phyloP scores from a whole-genome alignment of 2,888 invertebrate genomes.

The Mesorhabditis spiculigera region DNA sequence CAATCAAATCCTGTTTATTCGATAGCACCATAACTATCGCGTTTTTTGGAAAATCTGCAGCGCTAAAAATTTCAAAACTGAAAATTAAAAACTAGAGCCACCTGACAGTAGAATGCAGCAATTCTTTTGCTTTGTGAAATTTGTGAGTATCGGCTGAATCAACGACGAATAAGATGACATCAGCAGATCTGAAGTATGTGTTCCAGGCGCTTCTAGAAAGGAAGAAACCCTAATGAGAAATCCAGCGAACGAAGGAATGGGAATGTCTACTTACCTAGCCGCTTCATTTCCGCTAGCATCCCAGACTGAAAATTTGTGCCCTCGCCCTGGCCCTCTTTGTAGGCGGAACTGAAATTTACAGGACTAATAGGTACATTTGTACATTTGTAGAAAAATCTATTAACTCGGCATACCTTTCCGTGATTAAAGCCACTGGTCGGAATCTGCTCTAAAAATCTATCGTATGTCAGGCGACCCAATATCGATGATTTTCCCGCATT shows the following conservation, averaged over 20 bases:
- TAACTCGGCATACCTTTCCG: background rate
- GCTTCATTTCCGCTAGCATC: background rate
- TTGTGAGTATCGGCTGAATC: background rate
- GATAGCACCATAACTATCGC: background rate
- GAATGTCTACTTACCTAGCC: background rate
- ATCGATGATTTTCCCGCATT: background rate
- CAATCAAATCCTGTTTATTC: background rate
- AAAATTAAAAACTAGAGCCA: background rate
- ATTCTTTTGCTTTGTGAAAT: background rate
- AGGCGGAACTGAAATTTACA: background rate
- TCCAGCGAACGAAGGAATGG: no score
- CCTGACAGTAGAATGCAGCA: background rate
- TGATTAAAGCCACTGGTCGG: background rate
- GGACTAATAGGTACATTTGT: no score
- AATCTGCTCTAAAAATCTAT: background rate
- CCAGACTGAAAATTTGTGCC: background rate
- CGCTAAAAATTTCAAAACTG: background rate
- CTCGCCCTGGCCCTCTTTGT: background rate
- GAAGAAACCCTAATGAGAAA: no score
- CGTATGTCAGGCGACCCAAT: background rate
- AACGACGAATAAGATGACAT: slow-evolving; percentile 1
- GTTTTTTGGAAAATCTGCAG: background rate
- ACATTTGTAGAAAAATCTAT: background rate
- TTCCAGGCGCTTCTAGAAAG: background rate
- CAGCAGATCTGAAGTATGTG: background rate